Percentiles rank a stretch among this genome's conserved stretches.
Evolutionary conservation across 2,113 vertebrate species (phyloP).

Genomic region (Felis chaus): DNA sequence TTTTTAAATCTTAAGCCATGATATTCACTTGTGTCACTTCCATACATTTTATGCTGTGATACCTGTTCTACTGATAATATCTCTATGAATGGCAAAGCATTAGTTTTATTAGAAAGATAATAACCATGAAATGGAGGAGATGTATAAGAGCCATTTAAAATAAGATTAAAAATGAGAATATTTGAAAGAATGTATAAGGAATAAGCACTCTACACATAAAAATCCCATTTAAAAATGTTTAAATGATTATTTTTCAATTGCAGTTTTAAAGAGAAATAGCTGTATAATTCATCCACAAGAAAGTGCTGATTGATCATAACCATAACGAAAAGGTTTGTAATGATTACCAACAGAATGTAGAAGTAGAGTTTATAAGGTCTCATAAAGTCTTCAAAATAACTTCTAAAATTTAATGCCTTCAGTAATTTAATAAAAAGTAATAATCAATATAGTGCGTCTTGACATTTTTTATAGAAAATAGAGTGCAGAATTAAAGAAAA

Average conservation of each 20-base stretch:
- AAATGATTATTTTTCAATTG: neutral
- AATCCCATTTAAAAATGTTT: neutral
- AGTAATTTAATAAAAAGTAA: slow-evolving; percentile 21
- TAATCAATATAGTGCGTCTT: neutral
- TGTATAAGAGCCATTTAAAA: neutral
- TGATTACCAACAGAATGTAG: neutral
- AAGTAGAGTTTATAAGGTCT: neutral
- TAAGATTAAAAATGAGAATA: slow-evolving; percentile 3
- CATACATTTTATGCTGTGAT: neutral
- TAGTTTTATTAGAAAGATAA: neutral
- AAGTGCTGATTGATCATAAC: neutral
- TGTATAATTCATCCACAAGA: neutral
- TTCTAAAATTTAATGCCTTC: neutral
- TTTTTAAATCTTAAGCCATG: neutral
- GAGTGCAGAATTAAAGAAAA: neutral
- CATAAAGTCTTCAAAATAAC: neutral
- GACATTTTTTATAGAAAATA: neutral
- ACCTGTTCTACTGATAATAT: neutral
- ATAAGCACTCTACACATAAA: neutral
- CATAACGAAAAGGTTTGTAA: neutral
- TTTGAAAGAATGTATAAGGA: neutral
- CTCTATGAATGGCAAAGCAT: neutral
- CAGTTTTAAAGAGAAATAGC: neutral
- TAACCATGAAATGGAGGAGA: neutral
- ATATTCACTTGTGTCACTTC: neutral